Evolutionary conservation across 2,888 invertebrate genomes (phyloP).

Genomic region (Sinelater perroti): DNA sequence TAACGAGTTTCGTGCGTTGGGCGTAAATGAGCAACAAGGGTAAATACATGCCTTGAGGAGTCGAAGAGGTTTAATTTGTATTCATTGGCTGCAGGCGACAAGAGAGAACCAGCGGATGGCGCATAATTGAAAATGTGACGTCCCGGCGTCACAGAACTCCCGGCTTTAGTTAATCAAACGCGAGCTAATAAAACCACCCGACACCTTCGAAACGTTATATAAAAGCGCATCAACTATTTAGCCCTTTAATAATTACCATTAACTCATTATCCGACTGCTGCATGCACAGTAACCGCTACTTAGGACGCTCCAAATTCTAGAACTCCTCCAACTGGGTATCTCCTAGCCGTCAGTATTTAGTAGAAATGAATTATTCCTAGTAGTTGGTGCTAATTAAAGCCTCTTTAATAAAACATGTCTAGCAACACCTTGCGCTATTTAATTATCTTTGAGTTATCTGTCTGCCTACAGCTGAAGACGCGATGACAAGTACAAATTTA

Average conservation of each 20-base stretch:
- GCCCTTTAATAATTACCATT: conserved; percentile 37
- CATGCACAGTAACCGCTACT: too few relatives aligned
- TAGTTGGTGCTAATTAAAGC: conserved; percentile 14
- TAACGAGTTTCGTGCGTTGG: conserved; percentile 55
- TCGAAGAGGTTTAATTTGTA: conserved; percentile 48
- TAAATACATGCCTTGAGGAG: conserved; percentile 44
- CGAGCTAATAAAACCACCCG: conserved; percentile 36
- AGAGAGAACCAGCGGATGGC: conserved; percentile 43
- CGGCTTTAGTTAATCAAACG: conserved; percentile 37
- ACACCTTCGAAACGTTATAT: conserved; percentile 29
- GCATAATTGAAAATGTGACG: conserved; percentile 49
- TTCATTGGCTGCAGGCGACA: conserved; percentile 49
- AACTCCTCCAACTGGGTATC: not conserved
- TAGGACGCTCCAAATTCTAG: conserved; percentile 6
- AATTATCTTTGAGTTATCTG: conserved; percentile 7
- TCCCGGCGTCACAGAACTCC: conserved; percentile 36
- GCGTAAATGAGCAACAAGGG: conserved; percentile 48
- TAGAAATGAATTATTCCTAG: conserved; percentile 16
- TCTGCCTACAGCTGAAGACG: not conserved
- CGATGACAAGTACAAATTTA: conserved; percentile 1
- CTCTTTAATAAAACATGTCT: conserved; percentile 11
- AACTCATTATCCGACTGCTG: too few relatives aligned
- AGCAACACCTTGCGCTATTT: conserved; percentile 1
- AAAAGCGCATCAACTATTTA: conserved; percentile 33
- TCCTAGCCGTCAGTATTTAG: not conserved